Evolutionary conservation across 2,888 invertebrate genomes (phyloP).

Genomic region (Trissolcus japonicus): DNA sequence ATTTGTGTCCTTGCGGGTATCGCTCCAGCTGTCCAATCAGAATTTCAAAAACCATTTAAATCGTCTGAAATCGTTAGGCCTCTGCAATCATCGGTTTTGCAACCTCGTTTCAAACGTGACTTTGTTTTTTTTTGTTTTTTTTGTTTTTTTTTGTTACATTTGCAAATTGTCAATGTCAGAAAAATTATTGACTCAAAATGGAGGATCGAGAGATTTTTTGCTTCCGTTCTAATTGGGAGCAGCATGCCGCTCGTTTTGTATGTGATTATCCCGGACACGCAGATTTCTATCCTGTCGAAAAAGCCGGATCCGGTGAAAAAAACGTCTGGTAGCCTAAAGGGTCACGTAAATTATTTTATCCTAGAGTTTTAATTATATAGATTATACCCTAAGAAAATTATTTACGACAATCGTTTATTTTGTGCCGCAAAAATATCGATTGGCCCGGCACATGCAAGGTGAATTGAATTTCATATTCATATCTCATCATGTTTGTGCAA

Average conservation of each 20-base stretch:
- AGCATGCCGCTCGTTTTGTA: slow-evolving; percentile 10
- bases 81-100: background rate
- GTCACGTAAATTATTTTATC: slow-evolving; percentile 44
- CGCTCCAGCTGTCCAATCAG: background rate
- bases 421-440: slow-evolving; percentile 15
- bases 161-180: slow-evolving; percentile 26
- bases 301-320: slow-evolving; percentile 18
- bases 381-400: slow-evolving; percentile 21
- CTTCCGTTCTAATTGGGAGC: slow-evolving; percentile 11
- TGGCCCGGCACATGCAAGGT: background rate
- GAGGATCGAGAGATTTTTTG: background rate
- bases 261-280: slow-evolving; percentile 28
- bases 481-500: too few species aligned
- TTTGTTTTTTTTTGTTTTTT: background rate
- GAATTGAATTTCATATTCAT: background rate
- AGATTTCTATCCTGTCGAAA: slow-evolving; percentile 36
- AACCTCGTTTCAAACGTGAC: background rate
- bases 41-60: background rate
- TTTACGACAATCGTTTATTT: slow-evolving; percentile 2
- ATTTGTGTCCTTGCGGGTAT: background rate
- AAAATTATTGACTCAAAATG: slow-evolving; percentile 15
- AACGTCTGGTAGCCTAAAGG: slow-evolving; percentile 54
- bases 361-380: slow-evolving; percentile 47
- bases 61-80: background rate
- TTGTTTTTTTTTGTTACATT: background rate